Conservation (phyloP, 37 sponge, comb jelly and placozoan species). For the Spongilla lacustris region DNA sequence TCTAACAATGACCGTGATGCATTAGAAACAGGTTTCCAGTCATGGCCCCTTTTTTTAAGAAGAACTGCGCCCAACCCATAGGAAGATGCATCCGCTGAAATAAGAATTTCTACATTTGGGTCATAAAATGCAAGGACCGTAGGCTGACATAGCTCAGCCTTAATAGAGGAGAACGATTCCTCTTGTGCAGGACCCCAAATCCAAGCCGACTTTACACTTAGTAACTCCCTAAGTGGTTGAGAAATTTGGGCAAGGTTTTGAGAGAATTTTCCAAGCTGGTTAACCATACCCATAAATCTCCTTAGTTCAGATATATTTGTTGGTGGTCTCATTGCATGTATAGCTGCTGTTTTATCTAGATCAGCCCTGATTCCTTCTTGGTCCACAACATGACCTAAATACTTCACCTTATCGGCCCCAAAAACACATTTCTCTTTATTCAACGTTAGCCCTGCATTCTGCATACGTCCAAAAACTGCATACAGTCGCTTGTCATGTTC, state of each 20-base stretch:
- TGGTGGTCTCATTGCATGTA: slow-evolving; percentile 6
- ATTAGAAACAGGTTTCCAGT: slow-evolving; percentile 32
- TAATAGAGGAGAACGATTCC: slow-evolving; percentile 36
- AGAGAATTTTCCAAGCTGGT: too few species aligned
- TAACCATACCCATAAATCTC: too few species aligned
- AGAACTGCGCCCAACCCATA: slow-evolving; percentile 38
- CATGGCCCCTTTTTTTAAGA: slow-evolving; percentile 5
- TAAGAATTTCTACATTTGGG: slow-evolving; percentile 11
- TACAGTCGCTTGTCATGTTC: slow-evolving; percentile 23
- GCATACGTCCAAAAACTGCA: slow-evolving; percentile 12
- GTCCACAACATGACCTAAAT: slow-evolving; percentile 38
- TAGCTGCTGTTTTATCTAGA: slow-evolving; percentile 20
- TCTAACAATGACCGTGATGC: slow-evolving; percentile 25
- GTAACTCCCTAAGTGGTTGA: slow-evolving; percentile 48
- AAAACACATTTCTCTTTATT: slow-evolving; percentile 43
- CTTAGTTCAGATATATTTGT: too few species aligned
- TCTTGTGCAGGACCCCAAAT: slow-evolving; percentile 55
- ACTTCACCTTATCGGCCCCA: neutral
- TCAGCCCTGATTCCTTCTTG: slow-evolving; percentile 18
- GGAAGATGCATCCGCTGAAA: slow-evolving; percentile 35
- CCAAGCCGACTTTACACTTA: slow-evolving; percentile 34
- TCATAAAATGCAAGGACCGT: slow-evolving; percentile 53
- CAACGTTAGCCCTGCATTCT: slow-evolving; percentile 29
- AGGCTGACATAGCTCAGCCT: slow-evolving; percentile 26
- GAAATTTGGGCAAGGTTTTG: slow-evolving; percentile 32